Evolutionary conservation across 2,888 invertebrate genomes (phyloP).

Genomic region (Drosophila tripunctata): DNA sequence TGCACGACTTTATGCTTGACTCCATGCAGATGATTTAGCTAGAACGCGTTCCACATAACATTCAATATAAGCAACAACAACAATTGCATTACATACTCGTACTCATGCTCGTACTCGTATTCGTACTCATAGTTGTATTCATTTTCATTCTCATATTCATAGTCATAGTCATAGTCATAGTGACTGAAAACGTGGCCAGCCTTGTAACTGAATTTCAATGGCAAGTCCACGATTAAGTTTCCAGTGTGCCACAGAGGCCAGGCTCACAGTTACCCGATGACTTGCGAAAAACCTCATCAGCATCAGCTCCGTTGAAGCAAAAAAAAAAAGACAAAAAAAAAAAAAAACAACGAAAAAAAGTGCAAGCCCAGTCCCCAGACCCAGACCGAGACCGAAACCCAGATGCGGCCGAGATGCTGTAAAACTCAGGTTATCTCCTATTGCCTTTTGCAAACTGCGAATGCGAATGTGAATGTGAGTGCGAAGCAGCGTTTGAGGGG

Average conservation of each 20-base stretch:
- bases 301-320: constrained; percentile 39
- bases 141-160: constrained; percentile 34
- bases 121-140: constrained; percentile 20
- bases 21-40: constrained; percentile 41
- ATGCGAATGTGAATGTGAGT: background rate
- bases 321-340: constrained; percentile 2
- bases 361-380: constrained; percentile 66
- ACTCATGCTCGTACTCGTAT: constrained; percentile 18
- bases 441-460: constrained; percentile 56
- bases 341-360: constrained; percentile 55
- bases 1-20: constrained; percentile 48
- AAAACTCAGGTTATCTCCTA: constrained; percentile 43
- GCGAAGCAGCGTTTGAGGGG: background rate
- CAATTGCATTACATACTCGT: constrained; percentile 16
- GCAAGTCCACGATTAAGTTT: constrained; percentile 79
- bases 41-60: constrained; percentile 55
- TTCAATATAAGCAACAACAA: constrained; percentile 58
- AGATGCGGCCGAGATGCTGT: constrained; percentile 62
- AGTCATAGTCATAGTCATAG: constrained; percentile 33
- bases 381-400: constrained; percentile 39
- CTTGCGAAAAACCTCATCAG: constrained; percentile 80
- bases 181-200: constrained; percentile 71
- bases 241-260: constrained; percentile 71
- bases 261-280: constrained; percentile 79
- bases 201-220: constrained; percentile 82